These are phyloP conservation scores for Elmis aenea DNA, from an alignment of 2,888 invertebrate genomes.

Conservation along the genomic window DNA sequence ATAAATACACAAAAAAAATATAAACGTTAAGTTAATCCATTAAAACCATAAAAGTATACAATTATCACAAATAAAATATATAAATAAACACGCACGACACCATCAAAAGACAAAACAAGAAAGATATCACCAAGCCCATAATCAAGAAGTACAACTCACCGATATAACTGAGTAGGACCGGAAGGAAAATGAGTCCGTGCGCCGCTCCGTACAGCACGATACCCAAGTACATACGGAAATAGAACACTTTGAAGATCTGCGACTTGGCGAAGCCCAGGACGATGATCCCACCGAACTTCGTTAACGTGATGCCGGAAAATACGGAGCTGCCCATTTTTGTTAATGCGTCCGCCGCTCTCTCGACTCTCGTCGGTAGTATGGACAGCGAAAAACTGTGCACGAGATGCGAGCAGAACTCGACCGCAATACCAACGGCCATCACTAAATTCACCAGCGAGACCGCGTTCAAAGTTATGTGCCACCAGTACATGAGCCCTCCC, in stretches of 20 bases:
- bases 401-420: constrained; percentile 97
- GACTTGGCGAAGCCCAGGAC: constrained; percentile 96
- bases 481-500: constrained; percentile 95
- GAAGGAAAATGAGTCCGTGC: constrained; percentile 95
- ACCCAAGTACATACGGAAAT: constrained; percentile 70
- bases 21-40: too few species aligned
- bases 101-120: constrained; percentile 14
- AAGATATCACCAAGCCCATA: constrained; percentile 13
- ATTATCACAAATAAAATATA: constrained; percentile 8
- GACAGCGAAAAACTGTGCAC: constrained; percentile 88
- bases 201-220: constrained; percentile 96
- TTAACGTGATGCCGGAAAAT: constrained; percentile 94
- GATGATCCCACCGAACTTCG: constrained; percentile 96
- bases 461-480: constrained; percentile 93
- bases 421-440: constrained; percentile 96
- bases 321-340: constrained; percentile 85
- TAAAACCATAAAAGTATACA: too few species aligned
- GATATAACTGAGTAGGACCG: constrained; percentile 94
- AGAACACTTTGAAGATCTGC: constrained; percentile 79
- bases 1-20: too few species aligned
- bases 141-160: constrained; percentile 59
- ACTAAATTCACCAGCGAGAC: constrained; percentile 95
- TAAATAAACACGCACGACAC: constrained; percentile 16
- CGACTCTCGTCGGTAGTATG: constrained; percentile 63
- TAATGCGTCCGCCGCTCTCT: constrained; percentile 77